A percentile compares a stretch with the other conserved stretches of the same genome.
Conservation (phyloP, 2,113 vertebrate species). For the Cyphomyrus discorhynchus region DNA sequence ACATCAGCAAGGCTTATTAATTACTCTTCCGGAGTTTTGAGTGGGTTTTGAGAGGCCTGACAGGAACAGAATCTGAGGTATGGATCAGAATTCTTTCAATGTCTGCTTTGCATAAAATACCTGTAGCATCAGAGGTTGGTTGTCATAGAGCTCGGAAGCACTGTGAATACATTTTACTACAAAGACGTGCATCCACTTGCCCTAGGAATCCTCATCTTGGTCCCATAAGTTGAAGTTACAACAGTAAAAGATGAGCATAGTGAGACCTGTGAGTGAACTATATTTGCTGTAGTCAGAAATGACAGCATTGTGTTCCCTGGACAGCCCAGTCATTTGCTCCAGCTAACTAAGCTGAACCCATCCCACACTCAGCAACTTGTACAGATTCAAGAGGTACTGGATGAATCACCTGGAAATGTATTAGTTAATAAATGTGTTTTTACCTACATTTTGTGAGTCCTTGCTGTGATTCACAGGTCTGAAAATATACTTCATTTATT, state of each 20-base stretch:
- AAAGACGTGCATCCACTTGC: not conserved
- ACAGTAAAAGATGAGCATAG: not conserved
- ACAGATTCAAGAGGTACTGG: not conserved
- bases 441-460: too few relatives aligned
- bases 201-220: not conserved
- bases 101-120: not conserved
- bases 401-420: not conserved
- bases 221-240: not conserved
- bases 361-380: not conserved
- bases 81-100: not conserved
- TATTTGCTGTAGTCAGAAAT: not conserved
- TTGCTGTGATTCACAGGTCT: too few relatives aligned
- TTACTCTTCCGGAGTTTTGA: not conserved
- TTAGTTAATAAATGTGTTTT: not conserved
- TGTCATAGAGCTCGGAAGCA: not conserved
- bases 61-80: not conserved
- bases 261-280: too few relatives aligned
- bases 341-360: not conserved
- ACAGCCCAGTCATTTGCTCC: not conserved
- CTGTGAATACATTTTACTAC: not conserved
- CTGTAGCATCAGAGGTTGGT: not conserved
- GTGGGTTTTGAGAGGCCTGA: not conserved
- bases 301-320: not conserved
- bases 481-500: too few relatives aligned
- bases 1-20: not conserved